Evolutionary conservation across 2,113 vertebrate genomes (phyloP), one percentile per base, ranked within the genome.

Genomic region (Hydrolagus affinis): DNA sequence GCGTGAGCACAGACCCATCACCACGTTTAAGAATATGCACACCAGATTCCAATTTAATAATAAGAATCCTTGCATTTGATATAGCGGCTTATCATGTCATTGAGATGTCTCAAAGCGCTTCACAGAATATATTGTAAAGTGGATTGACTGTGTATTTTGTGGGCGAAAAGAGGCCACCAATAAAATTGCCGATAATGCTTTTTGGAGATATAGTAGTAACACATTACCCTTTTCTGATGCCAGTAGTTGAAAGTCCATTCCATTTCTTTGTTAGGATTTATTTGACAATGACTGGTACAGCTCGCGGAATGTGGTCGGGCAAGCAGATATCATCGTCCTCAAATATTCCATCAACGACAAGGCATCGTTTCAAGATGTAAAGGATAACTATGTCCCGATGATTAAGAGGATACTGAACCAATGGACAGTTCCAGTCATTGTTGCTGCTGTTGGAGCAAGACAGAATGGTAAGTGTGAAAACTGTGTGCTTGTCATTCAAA

Each of bases 331-430:
- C 87, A 91, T 99, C 89, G 95, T 99, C 89, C 95, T 98, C 88
- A 99, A 98, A 90, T 99, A 98, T 87, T 95, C 95, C 0, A 95
- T 98, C 86, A 97, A 96, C 4, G 96, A 98, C 92, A 98, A 96
- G 90, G 88, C 94, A 90, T 94, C 95, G 11, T 99, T 98, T 91
- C 95, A 98, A 87, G 96, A 97, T 89, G 90, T 99, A 85, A 95
- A 95, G 87, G 95, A 98, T 11, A 94, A 90, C 88, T 98, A 97
- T 71, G 92, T 94, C 59, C 96, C 96, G 0, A 92, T 96, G 90
- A 94, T 99, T 77, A 96, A 97, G 87, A 96, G 96, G n/a, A 93
- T 96, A 70, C 89, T 97, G 86, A 94, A 91, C 75, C 94, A 94
- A 88, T 93, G 92, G 90, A 95, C 96, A 0, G 89, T 96, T 86